Conservation (phyloP, 2,113 vertebrate species). For the Anarhynchus alexandrinus region DNA sequence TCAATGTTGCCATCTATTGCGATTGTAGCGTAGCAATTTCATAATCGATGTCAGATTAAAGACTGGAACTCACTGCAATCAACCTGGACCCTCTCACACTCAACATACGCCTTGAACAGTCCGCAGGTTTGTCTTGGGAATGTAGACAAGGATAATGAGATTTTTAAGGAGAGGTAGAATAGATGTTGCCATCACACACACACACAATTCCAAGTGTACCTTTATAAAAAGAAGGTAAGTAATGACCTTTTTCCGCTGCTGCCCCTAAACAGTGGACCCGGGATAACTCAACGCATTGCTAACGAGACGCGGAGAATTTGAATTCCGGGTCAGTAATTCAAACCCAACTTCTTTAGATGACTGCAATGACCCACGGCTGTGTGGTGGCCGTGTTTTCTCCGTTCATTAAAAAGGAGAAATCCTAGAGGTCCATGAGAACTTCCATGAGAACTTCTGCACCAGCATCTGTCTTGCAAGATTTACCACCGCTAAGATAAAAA, state of each 20-base stretch:
- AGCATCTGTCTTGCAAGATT: neutral
- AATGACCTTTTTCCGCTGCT: neutral
- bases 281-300: neutral
- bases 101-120: neutral
- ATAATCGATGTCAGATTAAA: constrained; percentile 32
- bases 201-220: neutral
- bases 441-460: neutral
- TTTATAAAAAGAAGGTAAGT: neutral
- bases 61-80: neutral
- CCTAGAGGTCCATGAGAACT: neutral
- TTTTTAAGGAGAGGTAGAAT: neutral
- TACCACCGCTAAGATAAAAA: neutral
- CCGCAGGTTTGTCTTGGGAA: neutral
- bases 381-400: neutral
- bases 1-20: neutral
- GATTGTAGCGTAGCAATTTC: neutral
- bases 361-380: neutral
- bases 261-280: neutral
- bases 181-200: neutral
- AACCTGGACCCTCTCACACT: neutral
- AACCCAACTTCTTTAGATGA: neutral
- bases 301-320: fast-evolving
- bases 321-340: neutral
- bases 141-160: neutral
- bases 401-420: neutral